phyloP scores from a whole-genome alignment of 2,888 invertebrate genomes.

The Dolomedes plantarius region DNA sequence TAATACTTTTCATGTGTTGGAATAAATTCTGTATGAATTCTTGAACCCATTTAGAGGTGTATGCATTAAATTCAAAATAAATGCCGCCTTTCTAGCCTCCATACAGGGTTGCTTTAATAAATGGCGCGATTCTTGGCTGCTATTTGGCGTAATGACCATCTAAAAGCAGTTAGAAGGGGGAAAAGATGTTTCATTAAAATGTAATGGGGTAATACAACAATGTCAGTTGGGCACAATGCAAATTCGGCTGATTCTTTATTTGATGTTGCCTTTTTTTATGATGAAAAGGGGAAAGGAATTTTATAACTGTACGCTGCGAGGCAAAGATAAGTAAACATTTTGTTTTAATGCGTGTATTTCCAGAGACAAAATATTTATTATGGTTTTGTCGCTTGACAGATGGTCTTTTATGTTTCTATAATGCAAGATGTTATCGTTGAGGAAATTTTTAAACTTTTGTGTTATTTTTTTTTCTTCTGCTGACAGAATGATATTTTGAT shows the following conservation, averaged over 20 bases:
- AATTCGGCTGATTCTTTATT: constrained; percentile 11
- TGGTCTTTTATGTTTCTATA: constrained; percentile 14
- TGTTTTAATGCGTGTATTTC: constrained; percentile 8
- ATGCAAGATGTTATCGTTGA: neutral
- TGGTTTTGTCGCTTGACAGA: constrained; percentile 12
- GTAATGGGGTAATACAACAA: constrained; percentile 36
- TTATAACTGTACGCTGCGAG: constrained; percentile 2
- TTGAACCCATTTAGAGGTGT: neutral
- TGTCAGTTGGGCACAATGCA: constrained; percentile 14
- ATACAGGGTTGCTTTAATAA: constrained; percentile 23
- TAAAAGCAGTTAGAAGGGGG: constrained; percentile 23
- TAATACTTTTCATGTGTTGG: neutral
- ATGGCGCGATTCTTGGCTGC: constrained; percentile 11
- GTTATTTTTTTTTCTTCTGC: neutral
- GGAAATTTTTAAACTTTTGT: neutral
- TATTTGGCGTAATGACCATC: constrained; percentile 28
- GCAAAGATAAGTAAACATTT: constrained; percentile 22
- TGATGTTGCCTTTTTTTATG: neutral
- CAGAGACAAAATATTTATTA: constrained; percentile 14
- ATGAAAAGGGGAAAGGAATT: constrained; percentile 1
- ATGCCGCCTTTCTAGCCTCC: constrained; percentile 4
- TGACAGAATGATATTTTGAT: neutral
- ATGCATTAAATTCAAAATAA: constrained; percentile 21
- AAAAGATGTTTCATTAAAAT: constrained; percentile 30
- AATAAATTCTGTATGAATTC: neutral